Percentiles rank a stretch among this genome's conserved stretches.
These are phyloP conservation scores for Euphonia xanthogaster DNA, from an alignment of 2,797 vertebrate genomes.

Conservation along the genomic window DNA sequence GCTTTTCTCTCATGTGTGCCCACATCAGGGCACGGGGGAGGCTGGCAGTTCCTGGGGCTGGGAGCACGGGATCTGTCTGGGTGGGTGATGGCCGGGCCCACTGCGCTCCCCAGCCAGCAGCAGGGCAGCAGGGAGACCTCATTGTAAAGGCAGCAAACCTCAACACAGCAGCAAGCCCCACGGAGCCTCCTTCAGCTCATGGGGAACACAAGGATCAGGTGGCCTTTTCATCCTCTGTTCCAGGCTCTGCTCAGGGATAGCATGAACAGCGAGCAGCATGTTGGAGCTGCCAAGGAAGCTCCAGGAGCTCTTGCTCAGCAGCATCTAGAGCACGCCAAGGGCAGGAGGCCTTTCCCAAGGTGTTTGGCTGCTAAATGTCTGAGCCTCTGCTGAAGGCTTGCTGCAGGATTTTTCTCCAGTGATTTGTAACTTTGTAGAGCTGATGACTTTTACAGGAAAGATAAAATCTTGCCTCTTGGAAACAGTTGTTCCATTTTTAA, in stretches of 20 bases:
- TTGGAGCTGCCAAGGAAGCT: background rate
- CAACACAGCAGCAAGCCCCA: background rate
- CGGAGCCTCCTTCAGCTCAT: fast-evolving
- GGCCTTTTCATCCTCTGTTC: fast-evolving
- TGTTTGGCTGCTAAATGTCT: background rate
- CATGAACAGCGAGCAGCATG: fast-evolving
- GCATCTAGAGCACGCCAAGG: fast-evolving
- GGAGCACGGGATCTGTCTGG: fast-evolving
- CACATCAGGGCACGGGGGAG: fast-evolving
- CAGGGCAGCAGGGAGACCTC: fast-evolving
- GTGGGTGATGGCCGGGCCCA: no score
- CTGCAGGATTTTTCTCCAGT: background rate
- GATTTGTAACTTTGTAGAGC: background rate
- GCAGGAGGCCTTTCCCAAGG: background rate
- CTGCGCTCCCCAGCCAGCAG: background rate
- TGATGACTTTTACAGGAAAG: constrained; percentile 19
- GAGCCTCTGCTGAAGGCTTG: background rate
- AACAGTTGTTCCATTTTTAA: background rate
- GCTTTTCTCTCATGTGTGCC: background rate
- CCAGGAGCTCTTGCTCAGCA: background rate
- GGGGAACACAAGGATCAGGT: fast-evolving
- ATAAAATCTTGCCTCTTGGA: constrained; percentile 23
- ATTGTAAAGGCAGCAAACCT: background rate
- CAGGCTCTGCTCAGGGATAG: background rate
- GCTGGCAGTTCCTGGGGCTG: background rate